These are phyloP conservation scores for Myotis lucifugus DNA, from an alignment of 2,113 vertebrate species.

Conservation along the genomic window DNA sequence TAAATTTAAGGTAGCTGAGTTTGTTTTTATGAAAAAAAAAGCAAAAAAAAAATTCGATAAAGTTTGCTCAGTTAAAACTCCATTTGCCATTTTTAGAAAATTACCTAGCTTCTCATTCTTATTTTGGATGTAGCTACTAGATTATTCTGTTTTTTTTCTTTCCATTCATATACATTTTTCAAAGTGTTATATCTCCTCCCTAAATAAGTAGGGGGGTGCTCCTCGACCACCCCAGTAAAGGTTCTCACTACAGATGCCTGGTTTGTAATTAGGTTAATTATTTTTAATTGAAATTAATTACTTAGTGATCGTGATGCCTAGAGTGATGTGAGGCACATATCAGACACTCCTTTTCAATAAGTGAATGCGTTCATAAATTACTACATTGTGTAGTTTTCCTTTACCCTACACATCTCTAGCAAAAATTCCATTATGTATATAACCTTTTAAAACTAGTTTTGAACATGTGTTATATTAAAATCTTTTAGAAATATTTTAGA, in stretches of 20 bases:
- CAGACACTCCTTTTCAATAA: neutral
- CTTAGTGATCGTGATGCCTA: neutral
- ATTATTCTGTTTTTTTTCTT: neutral
- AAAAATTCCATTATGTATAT: neutral
- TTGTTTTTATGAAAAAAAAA: neutral
- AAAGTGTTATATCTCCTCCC: neutral
- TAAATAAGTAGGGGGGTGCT: neutral
- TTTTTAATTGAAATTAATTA: neutral
- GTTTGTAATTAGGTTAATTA: slow-evolving; percentile 21
- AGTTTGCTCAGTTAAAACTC: neutral
- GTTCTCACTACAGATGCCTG: neutral
- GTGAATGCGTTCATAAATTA: neutral
- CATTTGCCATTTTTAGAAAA: slow-evolving; percentile 14
- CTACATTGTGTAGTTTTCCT: neutral
- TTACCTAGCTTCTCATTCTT: neutral
- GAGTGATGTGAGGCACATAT: neutral
- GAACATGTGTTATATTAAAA: neutral
- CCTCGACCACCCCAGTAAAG: neutral
- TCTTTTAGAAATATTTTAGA: slow-evolving; percentile 1
- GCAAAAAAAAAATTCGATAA: neutral
- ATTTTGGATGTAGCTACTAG: neutral
- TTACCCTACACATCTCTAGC: neutral
- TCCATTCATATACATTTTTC: neutral
- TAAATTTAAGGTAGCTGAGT: neutral
- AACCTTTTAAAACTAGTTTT: neutral